Evolutionary conservation across 2,888 invertebrate genomes (phyloP).

Genomic region (Ormyrus labotus): DNA sequence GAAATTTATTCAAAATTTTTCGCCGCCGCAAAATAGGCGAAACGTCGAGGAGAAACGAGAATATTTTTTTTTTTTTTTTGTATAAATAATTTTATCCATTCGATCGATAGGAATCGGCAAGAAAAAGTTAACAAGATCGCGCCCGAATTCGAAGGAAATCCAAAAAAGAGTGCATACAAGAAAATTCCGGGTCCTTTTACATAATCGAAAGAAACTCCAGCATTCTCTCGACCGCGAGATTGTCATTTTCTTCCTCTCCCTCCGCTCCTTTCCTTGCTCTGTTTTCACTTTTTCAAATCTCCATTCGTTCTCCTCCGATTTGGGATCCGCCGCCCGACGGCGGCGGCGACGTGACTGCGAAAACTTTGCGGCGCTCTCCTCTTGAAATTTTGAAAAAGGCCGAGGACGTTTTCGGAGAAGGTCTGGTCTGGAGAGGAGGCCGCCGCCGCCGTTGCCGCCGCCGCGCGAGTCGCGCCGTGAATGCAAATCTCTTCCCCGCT

Average conservation of each 20-base stretch:
- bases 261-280: not conserved
- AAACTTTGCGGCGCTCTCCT: conserved; percentile 28
- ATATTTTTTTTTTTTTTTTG: too few relatives aligned
- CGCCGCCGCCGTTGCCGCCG: too few relatives aligned
- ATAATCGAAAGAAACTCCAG: not conserved
- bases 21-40: too few relatives aligned
- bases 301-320: conserved; percentile 20
- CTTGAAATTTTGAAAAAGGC: conserved; percentile 42
- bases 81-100: too few relatives aligned
- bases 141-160: too few relatives aligned
- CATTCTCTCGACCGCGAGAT: conserved; percentile 10
- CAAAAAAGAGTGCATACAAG: not conserved
- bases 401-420: conserved; percentile 30
- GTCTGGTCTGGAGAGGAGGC: not conserved
- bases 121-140: too few relatives aligned
- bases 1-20: too few relatives aligned
- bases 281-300: conserved; percentile 41
- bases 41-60: too few relatives aligned
- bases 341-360: conserved; percentile 48
- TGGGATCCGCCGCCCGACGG: conserved; percentile 26
- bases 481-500: conserved; percentile 33
- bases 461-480: not conserved
- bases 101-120: too few relatives aligned
- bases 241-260: conserved; percentile 21
- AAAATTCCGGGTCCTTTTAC: not conserved